These are phyloP conservation scores for Patella caerulea DNA, from an alignment of 2,888 invertebrate genomes.

Conservation along the genomic window DNA sequence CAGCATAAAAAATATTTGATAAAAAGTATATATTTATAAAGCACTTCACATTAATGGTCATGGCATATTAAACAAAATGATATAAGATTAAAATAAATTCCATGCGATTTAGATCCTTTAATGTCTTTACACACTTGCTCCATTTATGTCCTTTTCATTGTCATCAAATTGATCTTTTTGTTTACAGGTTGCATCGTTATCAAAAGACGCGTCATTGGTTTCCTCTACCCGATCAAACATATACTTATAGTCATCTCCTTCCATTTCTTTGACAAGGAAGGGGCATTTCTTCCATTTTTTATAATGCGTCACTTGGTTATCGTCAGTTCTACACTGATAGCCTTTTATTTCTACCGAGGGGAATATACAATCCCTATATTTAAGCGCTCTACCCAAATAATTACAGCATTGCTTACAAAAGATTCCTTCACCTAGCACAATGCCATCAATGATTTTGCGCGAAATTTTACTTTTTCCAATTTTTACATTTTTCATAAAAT, in stretches of 20 bases:
- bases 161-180: no score
- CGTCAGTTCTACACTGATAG: conserved; percentile 34
- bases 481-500: conserved; percentile 24
- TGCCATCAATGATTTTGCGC: conserved; percentile 23
- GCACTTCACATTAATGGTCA: no score
- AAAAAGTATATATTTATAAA: no score
- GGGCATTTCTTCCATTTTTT: conserved; percentile 46
- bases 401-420: conserved; percentile 41
- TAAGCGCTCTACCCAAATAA: conserved; percentile 41
- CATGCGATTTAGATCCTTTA: no score
- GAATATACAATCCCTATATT: conserved; percentile 37
- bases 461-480: conserved; percentile 23
- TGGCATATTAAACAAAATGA: no score
- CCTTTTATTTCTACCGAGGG: conserved; percentile 36
- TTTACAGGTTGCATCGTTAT: background rate
- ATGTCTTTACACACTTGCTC: no score
- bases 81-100: no score
- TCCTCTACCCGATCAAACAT: background rate
- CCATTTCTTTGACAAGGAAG: conserved; percentile 34
- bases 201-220: background rate
- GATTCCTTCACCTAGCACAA: conserved; percentile 40
- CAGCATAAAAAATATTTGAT: no score
- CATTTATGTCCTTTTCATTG: no score
- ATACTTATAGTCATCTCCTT: conserved; percentile 12
- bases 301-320: conserved; percentile 21